Base-by-base conservation (phyloP, 2,113 vertebrate genomes). In the Platichthys stellatus region DNA sequence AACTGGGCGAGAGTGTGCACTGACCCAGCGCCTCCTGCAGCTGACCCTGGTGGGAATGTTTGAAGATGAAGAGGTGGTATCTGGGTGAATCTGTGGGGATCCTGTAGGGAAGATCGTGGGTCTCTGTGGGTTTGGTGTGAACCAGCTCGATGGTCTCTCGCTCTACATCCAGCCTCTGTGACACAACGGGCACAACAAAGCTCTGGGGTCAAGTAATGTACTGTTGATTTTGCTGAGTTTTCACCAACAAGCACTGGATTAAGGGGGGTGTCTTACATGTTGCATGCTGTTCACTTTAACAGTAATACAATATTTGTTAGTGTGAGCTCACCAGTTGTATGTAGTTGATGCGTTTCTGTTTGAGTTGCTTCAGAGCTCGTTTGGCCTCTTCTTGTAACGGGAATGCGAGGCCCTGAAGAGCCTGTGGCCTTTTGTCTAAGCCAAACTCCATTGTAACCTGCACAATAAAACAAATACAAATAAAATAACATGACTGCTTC, bases 11-110 rank as follows among this genome's bases (percentile, higher is more conserved):
- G 62, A 23, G 5, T 1, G 75, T 24, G 18, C 45, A 90, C 97
- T 96, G 88, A 99, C 98, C 97, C 1, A 99, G 93, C 31, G 97
- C 97, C 89, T 99, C 97, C 63, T 98, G 92, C 72, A 86, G 89
- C 90, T 97, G 96, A 10, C 97, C 98, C 88, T 99, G 97, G 0
- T 99, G 96, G 0, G 95, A 95, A 76, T 99, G 98, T 86, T 96
- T 98, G 86, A 97, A 99, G 63, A 98, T 86, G 88, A 99, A 99
- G 90, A 99, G 97, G 91, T 99, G 98, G 82, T 99, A 99, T 86
- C 98, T 96, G 54, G 97, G 96, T 0, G 96, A 93, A 72, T 99
- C 97, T 35, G 94, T 94, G 20, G 98, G 98, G 71, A 99, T 95
- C 86, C 98, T 93, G 17, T 93, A 93, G 8, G 97, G 96, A 77